Evolutionary conservation across 2,888 invertebrate species (phyloP).

Genomic region (Melieria picta): DNA sequence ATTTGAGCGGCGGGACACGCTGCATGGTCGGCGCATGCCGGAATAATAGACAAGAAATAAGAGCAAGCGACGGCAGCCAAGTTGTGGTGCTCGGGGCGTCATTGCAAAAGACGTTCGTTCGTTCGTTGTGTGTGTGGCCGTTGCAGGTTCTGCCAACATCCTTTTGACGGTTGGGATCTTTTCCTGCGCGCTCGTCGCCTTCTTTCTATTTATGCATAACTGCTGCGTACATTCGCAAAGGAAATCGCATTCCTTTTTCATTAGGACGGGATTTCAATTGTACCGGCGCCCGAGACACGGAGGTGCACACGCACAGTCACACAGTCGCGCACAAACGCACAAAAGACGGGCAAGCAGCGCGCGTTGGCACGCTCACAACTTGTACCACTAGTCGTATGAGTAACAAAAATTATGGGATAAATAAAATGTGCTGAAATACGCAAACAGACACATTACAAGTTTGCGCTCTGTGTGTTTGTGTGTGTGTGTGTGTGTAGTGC

Average conservation of each 20-base stretch:
- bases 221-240: no score
- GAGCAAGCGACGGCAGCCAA: background rate
- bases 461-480: background rate
- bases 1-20: background rate
- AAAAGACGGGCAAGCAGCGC: slow-evolving; percentile 1
- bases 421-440: slow-evolving; percentile 24
- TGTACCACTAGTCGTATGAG: slow-evolving; percentile 16
- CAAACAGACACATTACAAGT: background rate
- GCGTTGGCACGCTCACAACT: background rate
- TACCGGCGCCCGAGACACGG: background rate
- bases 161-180: no score
- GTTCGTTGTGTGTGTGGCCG: no score
- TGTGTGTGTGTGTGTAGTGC: background rate
- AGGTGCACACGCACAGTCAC: background rate
- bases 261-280: no score
- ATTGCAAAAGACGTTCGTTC: no score
- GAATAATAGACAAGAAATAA: slow-evolving; percentile 12
- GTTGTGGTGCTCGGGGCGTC: no score
- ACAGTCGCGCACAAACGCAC: background rate
- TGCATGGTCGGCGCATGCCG: background rate
- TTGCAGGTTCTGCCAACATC: no score
- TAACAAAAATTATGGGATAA: slow-evolving; percentile 30
- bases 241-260: no score
- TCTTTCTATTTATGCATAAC: no score
- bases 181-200: no score